phyloP scores from a whole-genome alignment of 37 sponge, comb jelly and placozoan species.

The Chondrosia reniformis region DNA sequence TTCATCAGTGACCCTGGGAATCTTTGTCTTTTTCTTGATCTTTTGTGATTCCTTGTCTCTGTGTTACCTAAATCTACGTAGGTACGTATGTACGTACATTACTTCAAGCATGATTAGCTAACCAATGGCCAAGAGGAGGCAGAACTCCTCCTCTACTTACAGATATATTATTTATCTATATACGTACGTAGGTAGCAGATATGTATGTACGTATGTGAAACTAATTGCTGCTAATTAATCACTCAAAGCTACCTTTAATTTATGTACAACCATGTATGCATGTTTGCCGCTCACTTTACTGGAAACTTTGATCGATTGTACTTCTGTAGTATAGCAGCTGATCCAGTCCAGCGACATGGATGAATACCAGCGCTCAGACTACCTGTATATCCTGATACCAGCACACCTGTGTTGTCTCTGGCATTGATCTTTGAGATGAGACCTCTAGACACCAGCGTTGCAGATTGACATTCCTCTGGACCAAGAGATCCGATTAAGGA shows the following conservation, averaged over 20 bases:
- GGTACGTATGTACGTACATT: not conserved
- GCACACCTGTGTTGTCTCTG: conserved; percentile 32
- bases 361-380: conserved; percentile 42
- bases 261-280: not conserved
- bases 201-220: not conserved
- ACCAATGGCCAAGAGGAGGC: too few species aligned
- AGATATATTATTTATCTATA: not conserved
- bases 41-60: too few species aligned
- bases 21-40: too few species aligned
- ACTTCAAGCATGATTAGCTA: too few species aligned
- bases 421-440: conserved; percentile 17
- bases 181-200: not conserved
- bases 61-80: too few species aligned
- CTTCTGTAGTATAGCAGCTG: conserved; percentile 50
- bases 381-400: conserved; percentile 28
- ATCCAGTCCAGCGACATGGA: conserved; percentile 73
- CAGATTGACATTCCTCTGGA: conserved; percentile 57
- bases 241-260: too few species aligned
- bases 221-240: not conserved
- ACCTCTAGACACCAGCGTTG: conserved; percentile 25
- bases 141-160: too few species aligned
- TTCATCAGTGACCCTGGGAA: too few species aligned
- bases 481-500: conserved; percentile 35
- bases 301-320: conserved; percentile 46
- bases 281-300: conserved; percentile 43